Evolutionary conservation across 1,140 invertebrate genomes (phyloP).

Genomic region (Dendroctonus ponderosae): DNA sequence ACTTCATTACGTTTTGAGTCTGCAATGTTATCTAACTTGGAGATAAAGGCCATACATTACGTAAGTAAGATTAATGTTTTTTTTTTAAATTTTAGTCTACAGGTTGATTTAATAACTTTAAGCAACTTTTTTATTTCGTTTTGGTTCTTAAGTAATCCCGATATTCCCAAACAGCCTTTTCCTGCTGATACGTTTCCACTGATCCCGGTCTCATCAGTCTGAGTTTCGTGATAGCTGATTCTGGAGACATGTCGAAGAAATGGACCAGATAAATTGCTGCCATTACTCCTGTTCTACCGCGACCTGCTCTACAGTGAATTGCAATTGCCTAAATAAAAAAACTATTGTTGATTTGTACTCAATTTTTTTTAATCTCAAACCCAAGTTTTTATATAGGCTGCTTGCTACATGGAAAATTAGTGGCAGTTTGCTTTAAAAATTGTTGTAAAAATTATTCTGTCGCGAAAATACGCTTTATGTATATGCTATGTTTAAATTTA

Average conservation of each 20-base stretch:
- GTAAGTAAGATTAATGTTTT: too few species aligned
- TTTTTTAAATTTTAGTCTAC: too few species aligned
- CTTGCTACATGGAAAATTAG: background rate
- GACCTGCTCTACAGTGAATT: slow-evolving; percentile 67
- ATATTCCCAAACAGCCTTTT: slow-evolving; percentile 61
- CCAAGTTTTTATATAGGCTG: too few species aligned
- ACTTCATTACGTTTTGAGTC: too few species aligned
- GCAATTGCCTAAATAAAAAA: slow-evolving; percentile 58
- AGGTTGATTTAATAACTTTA: too few species aligned
- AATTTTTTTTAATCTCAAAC: background rate
- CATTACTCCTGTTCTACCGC: slow-evolving; percentile 68
- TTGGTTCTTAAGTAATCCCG: slow-evolving; percentile 56
- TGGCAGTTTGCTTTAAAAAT: background rate
- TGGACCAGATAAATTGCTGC: slow-evolving; percentile 68
- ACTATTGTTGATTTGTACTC: background rate
- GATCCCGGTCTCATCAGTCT: slow-evolving; percentile 63
- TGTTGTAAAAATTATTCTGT: too few species aligned
- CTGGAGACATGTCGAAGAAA: slow-evolving; percentile 59
- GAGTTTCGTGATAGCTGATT: slow-evolving; percentile 62
- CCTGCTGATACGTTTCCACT: slow-evolving; percentile 67
- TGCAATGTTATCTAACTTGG: too few species aligned
- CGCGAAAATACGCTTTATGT: too few species aligned
- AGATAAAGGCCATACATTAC: too few species aligned
- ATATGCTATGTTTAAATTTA: too few species aligned
- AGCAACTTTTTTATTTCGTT: too few species aligned